phyloP scores from a whole-genome alignment of 2,888 invertebrate genomes.

The Nomada hirtipes region DNA sequence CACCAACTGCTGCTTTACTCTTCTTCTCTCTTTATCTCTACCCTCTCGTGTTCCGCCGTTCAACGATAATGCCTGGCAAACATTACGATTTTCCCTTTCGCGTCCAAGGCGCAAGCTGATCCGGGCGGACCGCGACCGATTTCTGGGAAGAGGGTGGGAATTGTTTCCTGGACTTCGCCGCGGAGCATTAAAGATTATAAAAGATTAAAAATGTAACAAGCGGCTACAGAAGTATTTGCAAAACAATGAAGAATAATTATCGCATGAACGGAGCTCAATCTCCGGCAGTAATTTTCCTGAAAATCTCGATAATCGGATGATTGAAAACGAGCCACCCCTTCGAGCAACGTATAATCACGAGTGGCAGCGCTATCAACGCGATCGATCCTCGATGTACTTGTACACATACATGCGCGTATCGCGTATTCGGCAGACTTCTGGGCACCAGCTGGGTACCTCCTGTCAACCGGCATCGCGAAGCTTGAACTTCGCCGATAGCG shows the following conservation, averaged over 20 bases:
- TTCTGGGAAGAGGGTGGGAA: conserved; percentile 22
- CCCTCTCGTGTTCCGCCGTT: conserved; percentile 56
- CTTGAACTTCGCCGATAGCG: conserved; percentile 77
- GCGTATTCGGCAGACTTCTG: conserved; percentile 20
- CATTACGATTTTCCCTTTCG: conserved; percentile 59
- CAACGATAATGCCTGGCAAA: conserved; percentile 70
- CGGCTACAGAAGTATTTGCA: too few relatives aligned
- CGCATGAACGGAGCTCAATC: too few relatives aligned
- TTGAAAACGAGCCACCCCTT: neutral
- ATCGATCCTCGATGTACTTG: neutral
- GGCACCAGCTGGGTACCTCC: conserved; percentile 43
- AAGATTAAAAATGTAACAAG: too few relatives aligned
- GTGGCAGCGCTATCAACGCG: neutral
- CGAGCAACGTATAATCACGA: neutral
- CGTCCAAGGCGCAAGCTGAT: conserved; percentile 17
- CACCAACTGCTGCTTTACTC: neutral
- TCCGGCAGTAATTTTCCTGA: too few relatives aligned
- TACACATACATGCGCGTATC: neutral
- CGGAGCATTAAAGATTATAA: too few relatives aligned
- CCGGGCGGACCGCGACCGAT: neutral
- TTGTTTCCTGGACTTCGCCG: conserved; percentile 4
- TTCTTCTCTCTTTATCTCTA: conserved; percentile 30
- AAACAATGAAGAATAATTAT: too few relatives aligned
- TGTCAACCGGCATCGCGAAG: conserved; percentile 63
- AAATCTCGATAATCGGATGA: neutral